These are phyloP conservation scores for Trematomus loennbergii DNA, from an alignment of 2,113 vertebrate species.

Conservation along the genomic window DNA sequence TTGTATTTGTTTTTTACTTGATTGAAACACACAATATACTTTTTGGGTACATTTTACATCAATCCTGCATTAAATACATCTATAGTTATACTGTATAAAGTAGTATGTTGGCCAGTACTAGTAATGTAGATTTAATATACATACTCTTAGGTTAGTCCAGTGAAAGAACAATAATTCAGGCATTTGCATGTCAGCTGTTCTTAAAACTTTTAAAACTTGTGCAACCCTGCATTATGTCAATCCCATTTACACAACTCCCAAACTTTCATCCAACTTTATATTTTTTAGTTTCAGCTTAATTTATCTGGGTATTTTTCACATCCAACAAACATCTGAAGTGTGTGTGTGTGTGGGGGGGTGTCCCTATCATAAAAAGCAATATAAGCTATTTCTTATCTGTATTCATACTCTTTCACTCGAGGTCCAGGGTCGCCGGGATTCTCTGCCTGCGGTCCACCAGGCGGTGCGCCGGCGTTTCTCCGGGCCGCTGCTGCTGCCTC, in stretches of 20 bases:
- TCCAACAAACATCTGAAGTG: too few species aligned
- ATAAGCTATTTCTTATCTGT: neutral
- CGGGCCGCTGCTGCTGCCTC: conserved; percentile 84
- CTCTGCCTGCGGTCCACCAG: conserved; percentile 56
- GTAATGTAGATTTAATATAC: neutral
- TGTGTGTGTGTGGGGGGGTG: too few species aligned
- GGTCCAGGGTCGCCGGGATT: conserved; percentile 63
- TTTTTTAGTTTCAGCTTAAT: too few species aligned
- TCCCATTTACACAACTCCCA: too few species aligned
- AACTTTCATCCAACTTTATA: too few species aligned
- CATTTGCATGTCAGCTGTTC: too few species aligned
- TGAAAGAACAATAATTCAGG: too few species aligned
- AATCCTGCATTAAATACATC: neutral
- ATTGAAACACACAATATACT: neutral
- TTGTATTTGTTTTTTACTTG: conserved; percentile 6
- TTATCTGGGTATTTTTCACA: too few species aligned
- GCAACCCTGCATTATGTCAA: too few species aligned
- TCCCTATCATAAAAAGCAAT: too few species aligned
- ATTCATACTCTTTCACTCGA: neutral
- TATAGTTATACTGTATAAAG: neutral
- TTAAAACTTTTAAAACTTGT: too few species aligned
- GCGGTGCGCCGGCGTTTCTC: conserved; percentile 86
- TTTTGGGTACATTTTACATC: neutral
- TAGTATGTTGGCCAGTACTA: neutral
- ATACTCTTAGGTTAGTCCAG: neutral